These are phyloP conservation scores for Tautogolabrus adspersus DNA, from an alignment of 2,113 vertebrate genomes.

Conservation along the genomic window DNA sequence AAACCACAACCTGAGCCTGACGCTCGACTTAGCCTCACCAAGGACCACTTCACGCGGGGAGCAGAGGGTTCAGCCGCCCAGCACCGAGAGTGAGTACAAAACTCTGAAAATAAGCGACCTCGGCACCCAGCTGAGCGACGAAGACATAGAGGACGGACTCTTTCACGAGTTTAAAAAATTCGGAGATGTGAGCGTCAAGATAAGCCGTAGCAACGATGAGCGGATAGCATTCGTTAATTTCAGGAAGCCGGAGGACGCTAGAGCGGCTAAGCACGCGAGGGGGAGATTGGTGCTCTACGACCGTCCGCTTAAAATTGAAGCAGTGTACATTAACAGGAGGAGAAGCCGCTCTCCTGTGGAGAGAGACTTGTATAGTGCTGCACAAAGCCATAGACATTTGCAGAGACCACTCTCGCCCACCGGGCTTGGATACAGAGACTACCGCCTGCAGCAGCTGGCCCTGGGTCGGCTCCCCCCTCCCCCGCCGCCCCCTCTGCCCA, in stretches of 20 bases:
- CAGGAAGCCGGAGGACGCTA: slow-evolving; percentile 92
- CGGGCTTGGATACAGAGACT: slow-evolving; percentile 93
- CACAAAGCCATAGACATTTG: slow-evolving; percentile 85
- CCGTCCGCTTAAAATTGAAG: slow-evolving; percentile 94
- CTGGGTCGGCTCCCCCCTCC: slow-evolving; percentile 92
- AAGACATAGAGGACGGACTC: slow-evolving; percentile 96
- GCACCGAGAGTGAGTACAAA: slow-evolving; percentile 91
- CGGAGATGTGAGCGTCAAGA: slow-evolving; percentile 96
- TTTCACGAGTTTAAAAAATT: slow-evolving; percentile 98
- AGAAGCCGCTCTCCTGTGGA: slow-evolving; percentile 92
- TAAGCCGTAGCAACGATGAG: slow-evolving; percentile 93
- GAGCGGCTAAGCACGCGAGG: slow-evolving; percentile 93
- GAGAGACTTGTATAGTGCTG: slow-evolving; percentile 86
- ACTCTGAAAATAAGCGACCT: slow-evolving; percentile 96
- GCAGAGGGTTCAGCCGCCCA: slow-evolving; percentile 74
- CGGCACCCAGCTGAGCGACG: slow-evolving; percentile 94
- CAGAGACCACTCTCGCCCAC: slow-evolving; percentile 90
- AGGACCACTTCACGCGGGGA: slow-evolving; percentile 81
- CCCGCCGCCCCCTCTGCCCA: slow-evolving; percentile 89
- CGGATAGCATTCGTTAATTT: slow-evolving; percentile 96
- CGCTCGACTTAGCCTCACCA: slow-evolving; percentile 77
- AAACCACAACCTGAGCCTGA: slow-evolving; percentile 84
- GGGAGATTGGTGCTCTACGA: slow-evolving; percentile 94
- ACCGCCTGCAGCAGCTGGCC: slow-evolving; percentile 93
- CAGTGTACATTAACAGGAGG: slow-evolving; percentile 89